These are phyloP conservation scores for Columba livia DNA, from an alignment of 2,113 vertebrate species.

Conservation along the genomic window DNA sequence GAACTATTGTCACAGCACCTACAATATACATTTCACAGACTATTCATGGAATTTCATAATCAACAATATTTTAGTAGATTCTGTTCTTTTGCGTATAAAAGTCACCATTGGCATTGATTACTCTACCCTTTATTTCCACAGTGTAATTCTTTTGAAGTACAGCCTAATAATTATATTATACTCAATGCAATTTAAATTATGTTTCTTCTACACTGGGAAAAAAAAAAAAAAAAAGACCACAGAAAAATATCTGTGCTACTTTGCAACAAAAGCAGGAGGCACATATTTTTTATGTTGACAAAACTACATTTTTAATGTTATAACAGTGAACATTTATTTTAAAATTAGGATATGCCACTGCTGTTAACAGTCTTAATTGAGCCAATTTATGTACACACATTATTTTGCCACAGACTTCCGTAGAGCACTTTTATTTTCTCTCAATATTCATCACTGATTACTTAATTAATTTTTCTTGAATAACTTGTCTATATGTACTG, in stretches of 20 bases:
- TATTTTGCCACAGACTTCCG: not conserved
- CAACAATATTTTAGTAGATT: constrained; percentile 23
- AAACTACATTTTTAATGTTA: not conserved
- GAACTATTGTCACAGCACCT: not conserved
- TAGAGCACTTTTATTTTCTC: not conserved
- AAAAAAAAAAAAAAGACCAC: not conserved
- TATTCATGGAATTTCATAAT: constrained; percentile 18
- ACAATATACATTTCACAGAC: not conserved
- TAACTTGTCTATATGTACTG: not conserved
- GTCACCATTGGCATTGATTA: not conserved
- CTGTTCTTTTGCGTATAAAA: constrained; percentile 47
- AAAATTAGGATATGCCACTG: not conserved
- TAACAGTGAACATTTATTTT: not conserved
- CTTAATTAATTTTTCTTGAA: not conserved
- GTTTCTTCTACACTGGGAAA: not conserved
- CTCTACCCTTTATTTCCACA: constrained; percentile 27
- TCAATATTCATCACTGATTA: not conserved
- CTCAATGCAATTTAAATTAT: not conserved
- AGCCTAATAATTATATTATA: constrained; percentile 32
- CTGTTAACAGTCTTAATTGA: not conserved
- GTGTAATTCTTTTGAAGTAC: constrained; percentile 29
- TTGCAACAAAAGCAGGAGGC: not conserved
- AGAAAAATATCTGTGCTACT: not conserved
- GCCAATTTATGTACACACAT: not conserved
- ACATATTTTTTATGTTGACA: not conserved